Evolutionary conservation across 2,113 vertebrate species (phyloP).

Genomic region (Aegotheles bennettii): DNA sequence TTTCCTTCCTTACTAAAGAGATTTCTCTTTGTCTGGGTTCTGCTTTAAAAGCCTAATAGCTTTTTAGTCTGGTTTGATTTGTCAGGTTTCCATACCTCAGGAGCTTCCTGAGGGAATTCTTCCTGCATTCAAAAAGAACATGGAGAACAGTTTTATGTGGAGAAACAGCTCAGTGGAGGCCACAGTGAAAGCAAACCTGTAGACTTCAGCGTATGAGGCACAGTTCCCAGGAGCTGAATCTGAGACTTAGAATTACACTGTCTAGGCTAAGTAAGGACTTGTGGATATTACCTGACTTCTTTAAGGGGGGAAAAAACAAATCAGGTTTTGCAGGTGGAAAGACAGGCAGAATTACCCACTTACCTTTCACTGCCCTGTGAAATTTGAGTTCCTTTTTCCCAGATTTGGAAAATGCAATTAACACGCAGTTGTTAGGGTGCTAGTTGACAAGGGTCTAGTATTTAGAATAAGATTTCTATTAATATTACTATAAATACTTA

Average conservation of each 20-base stretch:
- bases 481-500: neutral
- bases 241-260: neutral
- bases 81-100: neutral
- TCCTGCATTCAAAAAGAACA: neutral
- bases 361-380: neutral
- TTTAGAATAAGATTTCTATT: neutral
- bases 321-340: neutral
- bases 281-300: neutral
- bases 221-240: neutral
- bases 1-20: neutral
- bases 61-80: neutral
- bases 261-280: neutral
- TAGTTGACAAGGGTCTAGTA: neutral
- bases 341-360: neutral
- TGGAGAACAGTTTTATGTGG: neutral
- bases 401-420: neutral
- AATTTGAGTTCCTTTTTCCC: neutral
- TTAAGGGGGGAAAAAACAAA: neutral
- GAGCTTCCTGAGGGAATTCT: neutral
- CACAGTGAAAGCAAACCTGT: neutral
- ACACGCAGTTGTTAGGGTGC: neutral
- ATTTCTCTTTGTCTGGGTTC: neutral
- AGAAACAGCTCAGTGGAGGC: neutral
- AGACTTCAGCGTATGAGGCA: neutral
- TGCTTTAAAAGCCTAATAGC: neutral